These are phyloP conservation scores for Latrodectus hesperus DNA, from an alignment of 2,888 invertebrate species.

Conservation along the genomic window DNA sequence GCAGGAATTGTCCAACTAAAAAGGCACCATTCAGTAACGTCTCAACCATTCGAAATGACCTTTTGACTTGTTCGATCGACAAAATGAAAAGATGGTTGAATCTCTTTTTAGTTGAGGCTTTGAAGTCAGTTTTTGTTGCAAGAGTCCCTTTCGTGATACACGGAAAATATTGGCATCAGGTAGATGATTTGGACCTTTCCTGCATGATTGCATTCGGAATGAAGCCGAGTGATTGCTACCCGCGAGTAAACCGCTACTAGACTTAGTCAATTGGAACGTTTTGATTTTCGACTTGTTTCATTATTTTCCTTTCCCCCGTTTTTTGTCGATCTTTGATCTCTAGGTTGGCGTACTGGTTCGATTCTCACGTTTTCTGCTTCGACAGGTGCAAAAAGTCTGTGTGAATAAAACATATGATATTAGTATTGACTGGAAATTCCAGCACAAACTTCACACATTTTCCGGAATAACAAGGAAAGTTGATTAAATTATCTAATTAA, in stretches of 20 bases:
- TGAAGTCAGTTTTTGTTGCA: too few species aligned
- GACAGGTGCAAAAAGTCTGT: constrained; percentile 30
- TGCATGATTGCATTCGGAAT: not conserved
- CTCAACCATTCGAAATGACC: too few species aligned
- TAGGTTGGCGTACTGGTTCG: constrained; percentile 9
- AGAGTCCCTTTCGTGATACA: too few species aligned
- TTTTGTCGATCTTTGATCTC: not conserved
- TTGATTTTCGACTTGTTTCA: constrained; percentile 50
- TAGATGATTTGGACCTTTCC: constrained; percentile 22
- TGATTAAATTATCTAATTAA: too few species aligned
- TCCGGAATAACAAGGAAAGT: too few species aligned
- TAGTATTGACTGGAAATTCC: constrained; percentile 7
- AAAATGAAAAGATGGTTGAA: too few species aligned
- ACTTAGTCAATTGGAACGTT: constrained; percentile 56
- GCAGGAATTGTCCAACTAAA: constrained; percentile 7
- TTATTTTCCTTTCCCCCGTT: not conserved
- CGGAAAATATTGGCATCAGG: too few species aligned
- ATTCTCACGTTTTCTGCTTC: constrained; percentile 54
- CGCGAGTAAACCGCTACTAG: constrained; percentile 37
- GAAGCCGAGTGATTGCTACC: constrained; percentile 38
- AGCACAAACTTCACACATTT: not conserved
- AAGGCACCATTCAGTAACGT: constrained; percentile 20
- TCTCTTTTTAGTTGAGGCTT: too few species aligned
- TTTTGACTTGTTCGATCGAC: too few species aligned
- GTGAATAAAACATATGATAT: constrained; percentile 28